Percentiles rank a stretch among this genome's conserved stretches.
These are phyloP conservation scores for Dissostichus mawsoni DNA, from an alignment of 2,113 vertebrate species.

Conservation along the genomic window DNA sequence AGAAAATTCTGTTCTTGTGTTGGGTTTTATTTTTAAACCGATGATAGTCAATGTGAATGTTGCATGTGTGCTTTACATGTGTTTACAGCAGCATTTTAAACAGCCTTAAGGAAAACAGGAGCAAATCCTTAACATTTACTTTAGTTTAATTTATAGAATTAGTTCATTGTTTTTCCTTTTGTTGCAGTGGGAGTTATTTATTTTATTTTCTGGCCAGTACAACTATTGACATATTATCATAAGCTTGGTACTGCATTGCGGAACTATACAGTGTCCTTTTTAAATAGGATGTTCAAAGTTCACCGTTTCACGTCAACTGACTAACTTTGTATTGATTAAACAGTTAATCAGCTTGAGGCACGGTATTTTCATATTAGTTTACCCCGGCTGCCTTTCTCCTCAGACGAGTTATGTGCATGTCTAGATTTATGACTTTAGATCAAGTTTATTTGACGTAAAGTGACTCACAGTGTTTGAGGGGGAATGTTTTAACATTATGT, in stretches of 20 bases:
- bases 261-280: neutral
- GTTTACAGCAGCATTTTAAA: neutral
- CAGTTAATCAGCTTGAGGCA: too few relatives aligned
- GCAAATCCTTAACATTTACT: neutral
- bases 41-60: neutral
- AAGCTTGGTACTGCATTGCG: neutral
- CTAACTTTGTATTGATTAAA: too few relatives aligned
- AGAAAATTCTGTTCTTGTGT: neutral
- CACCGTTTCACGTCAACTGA: too few relatives aligned
- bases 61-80: neutral
- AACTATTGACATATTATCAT: neutral
- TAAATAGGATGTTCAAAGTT: too few relatives aligned
- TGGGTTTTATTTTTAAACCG: neutral
- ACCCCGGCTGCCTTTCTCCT: constrained; percentile 16
- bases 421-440: constrained; percentile 47
- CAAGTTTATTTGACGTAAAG: constrained; percentile 23
- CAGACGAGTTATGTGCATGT: constrained; percentile 7
- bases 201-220: neutral
- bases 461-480: constrained; percentile 51
- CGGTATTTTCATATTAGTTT: constrained; percentile 2
- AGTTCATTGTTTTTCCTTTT: neutral
- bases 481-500: constrained; percentile 29
- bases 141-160: neutral
- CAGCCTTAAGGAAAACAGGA: neutral
- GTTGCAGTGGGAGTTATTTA: neutral